Base-by-base conservation (phyloP, 2,797 vertebrate species). In the Pangasius krempfi region DNA sequence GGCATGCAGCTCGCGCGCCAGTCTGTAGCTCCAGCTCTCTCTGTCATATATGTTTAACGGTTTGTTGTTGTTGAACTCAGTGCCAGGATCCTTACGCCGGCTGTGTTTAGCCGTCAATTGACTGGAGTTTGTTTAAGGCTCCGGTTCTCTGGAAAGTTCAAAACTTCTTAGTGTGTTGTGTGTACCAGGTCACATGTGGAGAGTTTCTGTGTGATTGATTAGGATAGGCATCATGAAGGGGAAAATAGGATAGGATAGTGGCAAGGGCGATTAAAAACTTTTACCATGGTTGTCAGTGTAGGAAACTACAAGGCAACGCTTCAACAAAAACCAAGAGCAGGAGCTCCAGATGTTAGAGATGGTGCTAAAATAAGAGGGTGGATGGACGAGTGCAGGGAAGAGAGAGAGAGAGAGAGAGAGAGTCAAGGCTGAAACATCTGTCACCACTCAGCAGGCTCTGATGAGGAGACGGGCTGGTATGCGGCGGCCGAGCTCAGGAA, bases 381-480 rank as follows among this genome's bases (percentile, higher is more conserved):
- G 84, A 75, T 72, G 52, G 87, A 58, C 16, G 44, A 68, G 56
- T 47, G 27, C 47, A 60, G 70, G 33, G 52, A 33, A 87, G 44
- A 88, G 90, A 93, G 85, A 85, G 52, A 89, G 91, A 93, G 79
- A 20, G 27, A 75, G 30, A 50, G 80, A 25, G 13, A n/a, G 86
- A 72, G 84, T 85, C 33, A 27, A 62, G 82, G 95, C 95, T 94
- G 95, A 96, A 97, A 97, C 98, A 98, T 98, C 98, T 99, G 97
- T 97, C 96, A 96, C 96, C 97, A 98, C 97, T 98, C 97, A 97
- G 96, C 95, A 95, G 92, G 94, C 93, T 94, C 94, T 96, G 97
- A 97, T 94, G 95, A 96, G 95, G 93, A 94, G 96, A 94, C 95
- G 95, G 95, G 95, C 96, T 94, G 96, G 96, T 96, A 96, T 96